These are phyloP conservation scores for Echinarachnius parma DNA, from an alignment of 53 echinoderm and acorn worm species.

Conservation along the genomic window DNA sequence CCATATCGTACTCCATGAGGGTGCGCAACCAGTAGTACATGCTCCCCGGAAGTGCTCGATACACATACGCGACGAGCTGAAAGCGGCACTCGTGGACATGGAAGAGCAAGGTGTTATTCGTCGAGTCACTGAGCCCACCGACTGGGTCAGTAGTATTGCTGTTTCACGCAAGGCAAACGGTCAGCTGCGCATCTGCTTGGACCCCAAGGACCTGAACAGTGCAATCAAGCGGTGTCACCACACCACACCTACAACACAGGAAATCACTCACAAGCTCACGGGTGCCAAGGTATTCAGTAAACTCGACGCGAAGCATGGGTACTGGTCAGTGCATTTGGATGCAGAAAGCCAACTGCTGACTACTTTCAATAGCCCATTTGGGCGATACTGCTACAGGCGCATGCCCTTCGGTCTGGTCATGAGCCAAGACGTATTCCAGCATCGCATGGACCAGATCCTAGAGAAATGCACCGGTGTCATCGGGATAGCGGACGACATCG, in stretches of 20 bases:
- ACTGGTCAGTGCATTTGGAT: slow-evolving; percentile 58
- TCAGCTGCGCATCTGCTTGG: slow-evolving; percentile 54
- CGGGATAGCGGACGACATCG: no score
- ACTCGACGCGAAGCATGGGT: slow-evolving; percentile 58
- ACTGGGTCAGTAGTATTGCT: slow-evolving; percentile 62
- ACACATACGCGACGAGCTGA: slow-evolving; percentile 53
- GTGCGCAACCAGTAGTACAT: slow-evolving; percentile 24
- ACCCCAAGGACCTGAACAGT: slow-evolving; percentile 56
- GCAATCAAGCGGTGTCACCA: slow-evolving; percentile 49
- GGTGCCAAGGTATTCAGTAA: slow-evolving; percentile 59
- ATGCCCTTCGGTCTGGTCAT: slow-evolving; percentile 62
- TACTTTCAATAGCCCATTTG: slow-evolving; percentile 61
- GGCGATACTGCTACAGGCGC: slow-evolving; percentile 45
- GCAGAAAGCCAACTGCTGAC: slow-evolving; percentile 30
- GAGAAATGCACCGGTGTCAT: no score
- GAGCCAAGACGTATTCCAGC: slow-evolving; percentile 59
- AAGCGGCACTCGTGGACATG: slow-evolving; percentile 54
- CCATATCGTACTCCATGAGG: slow-evolving; percentile 29
- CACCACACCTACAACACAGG: slow-evolving; percentile 50
- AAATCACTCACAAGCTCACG: slow-evolving; percentile 53
- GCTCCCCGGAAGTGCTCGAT: slow-evolving; percentile 46
- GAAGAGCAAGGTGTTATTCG: slow-evolving; percentile 50
- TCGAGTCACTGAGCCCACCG: slow-evolving; percentile 59
- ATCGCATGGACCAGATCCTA: no score
- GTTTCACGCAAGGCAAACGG: slow-evolving; percentile 50